Evolutionary conservation across 2,888 invertebrate genomes (phyloP), one percentile per base, ranked within the genome.

Genomic region (Campoletis raptor): DNA sequence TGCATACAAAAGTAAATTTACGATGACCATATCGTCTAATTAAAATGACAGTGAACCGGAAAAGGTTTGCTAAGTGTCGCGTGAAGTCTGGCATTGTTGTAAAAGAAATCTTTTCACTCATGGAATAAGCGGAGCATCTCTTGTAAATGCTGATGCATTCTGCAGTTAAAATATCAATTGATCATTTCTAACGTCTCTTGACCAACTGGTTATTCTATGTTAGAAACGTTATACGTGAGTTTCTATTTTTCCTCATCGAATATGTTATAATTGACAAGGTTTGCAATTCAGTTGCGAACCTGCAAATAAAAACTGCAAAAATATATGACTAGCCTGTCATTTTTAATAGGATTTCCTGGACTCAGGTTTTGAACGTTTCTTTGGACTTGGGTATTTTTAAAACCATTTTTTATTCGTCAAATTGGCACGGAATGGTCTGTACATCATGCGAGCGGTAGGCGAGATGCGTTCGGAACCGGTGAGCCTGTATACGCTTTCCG

Each of bases 401-500:
- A 42, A 12, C n/a, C 3, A 21, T n/a, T 40, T n/a, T 7, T 2
- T 42, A 10, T n/a, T 3, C 10, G n/a, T 40, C n/a, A 45, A 42
- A 30, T 7, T 52, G 57, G 5, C 52, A 69, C 45, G 45, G 66
- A 78, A 70, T 45, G 5, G 36, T 40, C 21, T 66, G 21, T 77
- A 80, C 1, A 64, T 80, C 72, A 73, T 24, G 30, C 64, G 57
- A 69, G 69, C n/a, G 9, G 45, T 57, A 40, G 61, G 45, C 45
- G 36, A 70, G 81, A 79, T 57, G 79, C 40, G 24, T 54, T 45
- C 72, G 36, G 36, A 42, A 40, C 37, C 70, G 42, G 21, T 40
- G 64, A 57, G 74, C 61, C 40, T 24, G 57, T 24, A 57, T 12
- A 24, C 74, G 52, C 81, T 78, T 72, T 86, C 81, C 61, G 72